Evolutionary conservation across 92 coral and sea anemone species (phyloP), one percentile per base, ranked within the genome.

Genomic region (Actinernus sp.): DNA sequence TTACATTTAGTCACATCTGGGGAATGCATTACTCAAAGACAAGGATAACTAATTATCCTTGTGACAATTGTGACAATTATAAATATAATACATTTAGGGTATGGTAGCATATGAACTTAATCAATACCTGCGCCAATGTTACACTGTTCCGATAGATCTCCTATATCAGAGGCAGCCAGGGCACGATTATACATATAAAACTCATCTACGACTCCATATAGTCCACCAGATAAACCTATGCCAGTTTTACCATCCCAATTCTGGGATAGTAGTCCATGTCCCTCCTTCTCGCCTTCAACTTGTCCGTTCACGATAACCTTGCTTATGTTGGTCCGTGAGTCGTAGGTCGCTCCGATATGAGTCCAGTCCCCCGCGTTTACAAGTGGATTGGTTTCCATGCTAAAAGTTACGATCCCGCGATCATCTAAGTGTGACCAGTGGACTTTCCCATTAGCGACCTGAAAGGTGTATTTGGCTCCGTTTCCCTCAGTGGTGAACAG

Each of bases 231-330:
- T 47, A 93, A 41, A 34, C 98, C 98, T 12, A 93, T 83, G 7
- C 98, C 98, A 2, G 79, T 91, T 54, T 64, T 65, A 54, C 98
- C 98, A 51, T 82, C 89, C 98, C 98, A 93, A 76, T 90, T 84
- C 67, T 93, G 98, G 22, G 98, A 90, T 44, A 93, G 59, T 65
- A 71, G 41, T 0, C 98, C 98, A 19, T 71, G 69, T 0, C 97
- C 98, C 32, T 90, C 83, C 37, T 65, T 79, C 31, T 82, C 93
- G 28, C 78, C 90, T 1, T 83, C 73, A 24, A 93, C 88, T 25
- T 67, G 72, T 3, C 98, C 98, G 38, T 93, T 86, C 14, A 90
- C 76, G 40, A 86, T 81, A 44, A 93, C 81, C 59, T 93, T 93
- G 55, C 88, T 81, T 34, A 67, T 73, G 55, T 82, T 85, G 31